Conservation (phyloP, 2,888 invertebrate genomes). For the Malachius bipustulatus region DNA sequence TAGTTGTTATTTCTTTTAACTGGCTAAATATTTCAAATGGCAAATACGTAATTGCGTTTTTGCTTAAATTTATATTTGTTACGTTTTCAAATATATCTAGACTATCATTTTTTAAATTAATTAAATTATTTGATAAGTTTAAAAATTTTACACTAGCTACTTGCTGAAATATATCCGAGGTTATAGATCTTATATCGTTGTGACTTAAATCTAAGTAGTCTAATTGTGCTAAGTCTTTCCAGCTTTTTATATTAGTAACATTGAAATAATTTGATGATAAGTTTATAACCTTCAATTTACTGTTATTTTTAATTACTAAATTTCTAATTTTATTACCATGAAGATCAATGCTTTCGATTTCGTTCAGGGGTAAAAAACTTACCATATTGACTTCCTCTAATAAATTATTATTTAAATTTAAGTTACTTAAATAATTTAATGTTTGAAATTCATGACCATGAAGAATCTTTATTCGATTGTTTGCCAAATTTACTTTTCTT, state of each 20-base stretch:
- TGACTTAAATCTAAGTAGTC: conserved; percentile 1
- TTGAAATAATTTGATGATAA: not conserved
- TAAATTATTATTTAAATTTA: not conserved
- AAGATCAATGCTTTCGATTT: not conserved
- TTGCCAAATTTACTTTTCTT: not conserved
- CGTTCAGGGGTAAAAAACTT: not conserved
- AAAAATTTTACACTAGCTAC: not conserved
- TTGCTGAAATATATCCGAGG: not conserved
- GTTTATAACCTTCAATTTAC: not conserved
- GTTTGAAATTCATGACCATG: not conserved
- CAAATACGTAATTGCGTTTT: not conserved
- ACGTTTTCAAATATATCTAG: not conserved
- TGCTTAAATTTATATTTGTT: not conserved
- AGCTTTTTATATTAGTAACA: not conserved
- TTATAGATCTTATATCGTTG: not conserved
- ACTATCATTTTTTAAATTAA: not conserved
- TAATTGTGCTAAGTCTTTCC: not conserved
- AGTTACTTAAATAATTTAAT: not conserved
- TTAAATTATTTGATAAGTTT: not conserved
- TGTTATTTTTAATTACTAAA: not conserved
- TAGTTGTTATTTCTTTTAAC: not conserved
- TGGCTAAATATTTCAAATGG: not conserved
- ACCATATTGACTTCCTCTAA: not conserved
- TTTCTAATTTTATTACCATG: not conserved
- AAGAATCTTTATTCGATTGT: not conserved